A percentile compares a stretch with the other conserved stretches of the same genome.
Evolutionary conservation across 2,797 vertebrate species (phyloP).

Genomic region (Limnodromus scolopaceus): DNA sequence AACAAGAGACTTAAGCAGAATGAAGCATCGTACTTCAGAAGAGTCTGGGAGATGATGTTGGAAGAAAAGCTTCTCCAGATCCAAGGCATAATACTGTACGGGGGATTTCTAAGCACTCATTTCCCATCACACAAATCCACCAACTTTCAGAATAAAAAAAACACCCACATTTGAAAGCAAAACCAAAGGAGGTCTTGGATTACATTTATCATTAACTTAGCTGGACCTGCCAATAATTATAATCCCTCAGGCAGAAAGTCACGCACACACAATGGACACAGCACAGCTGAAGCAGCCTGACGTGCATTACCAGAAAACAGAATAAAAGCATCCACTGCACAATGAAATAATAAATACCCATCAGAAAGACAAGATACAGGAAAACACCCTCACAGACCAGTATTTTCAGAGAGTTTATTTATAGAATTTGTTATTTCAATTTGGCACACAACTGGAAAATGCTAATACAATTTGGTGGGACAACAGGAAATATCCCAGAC

Average conservation of each 20-base stretch:
- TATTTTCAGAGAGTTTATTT: slow-evolving; percentile 57
- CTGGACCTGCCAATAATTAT: neutral
- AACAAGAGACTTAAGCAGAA: neutral
- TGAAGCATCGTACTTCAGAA: neutral
- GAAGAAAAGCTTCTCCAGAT: neutral
- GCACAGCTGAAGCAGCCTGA: neutral
- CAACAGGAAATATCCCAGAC: neutral
- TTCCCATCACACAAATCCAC: neutral
- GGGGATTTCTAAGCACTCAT: neutral
- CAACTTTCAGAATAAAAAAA: neutral
- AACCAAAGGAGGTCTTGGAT: neutral
- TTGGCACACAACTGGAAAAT: slow-evolving; percentile 49
- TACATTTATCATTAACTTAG: neutral
- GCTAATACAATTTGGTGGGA: slow-evolving; percentile 8
- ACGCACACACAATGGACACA: neutral
- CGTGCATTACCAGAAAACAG: neutral
- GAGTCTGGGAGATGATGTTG: neutral
- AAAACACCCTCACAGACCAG: neutral
- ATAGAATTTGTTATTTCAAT: neutral
- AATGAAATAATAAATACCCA: neutral
- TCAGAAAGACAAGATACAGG: neutral
- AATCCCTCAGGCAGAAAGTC: neutral
- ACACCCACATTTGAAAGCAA: neutral
- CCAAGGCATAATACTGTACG: neutral
- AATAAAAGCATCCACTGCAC: neutral